Percentiles rank a stretch among this genome's conserved stretches.
Conservation (phyloP, 2,113 vertebrate genomes). For the Herpailurus yagouaroundi region DNA sequence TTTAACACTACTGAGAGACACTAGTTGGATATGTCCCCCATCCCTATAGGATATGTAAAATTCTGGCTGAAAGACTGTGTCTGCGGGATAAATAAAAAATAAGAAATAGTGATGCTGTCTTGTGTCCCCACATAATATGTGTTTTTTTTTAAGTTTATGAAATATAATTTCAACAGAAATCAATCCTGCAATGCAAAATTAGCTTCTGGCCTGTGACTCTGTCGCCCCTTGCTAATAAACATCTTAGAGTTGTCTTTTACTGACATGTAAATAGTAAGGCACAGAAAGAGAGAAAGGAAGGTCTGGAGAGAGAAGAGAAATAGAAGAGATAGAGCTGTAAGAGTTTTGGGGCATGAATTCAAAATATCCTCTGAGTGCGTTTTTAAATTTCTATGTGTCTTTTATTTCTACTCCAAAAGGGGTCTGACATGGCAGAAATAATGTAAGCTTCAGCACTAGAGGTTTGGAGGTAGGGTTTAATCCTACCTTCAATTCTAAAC, state of each 20-base stretch:
- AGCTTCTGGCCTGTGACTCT: not conserved
- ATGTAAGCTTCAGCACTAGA: not conserved
- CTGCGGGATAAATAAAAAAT: constrained; percentile 1
- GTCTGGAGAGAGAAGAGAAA: not conserved
- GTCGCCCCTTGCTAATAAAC: not conserved
- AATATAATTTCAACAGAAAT: constrained; percentile 45
- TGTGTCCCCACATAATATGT: not conserved
- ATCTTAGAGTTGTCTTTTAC: not conserved
- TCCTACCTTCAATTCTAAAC: not conserved
- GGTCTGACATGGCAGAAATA: not conserved
- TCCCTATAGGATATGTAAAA: not conserved
- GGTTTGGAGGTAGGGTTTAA: not conserved
- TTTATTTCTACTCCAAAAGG: not conserved
- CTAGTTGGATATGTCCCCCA: not conserved
- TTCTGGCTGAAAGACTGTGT: not conserved
- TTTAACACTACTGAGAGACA: not conserved
- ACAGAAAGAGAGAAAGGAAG: not conserved
- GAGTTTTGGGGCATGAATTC: not conserved
- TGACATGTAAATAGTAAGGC: not conserved
- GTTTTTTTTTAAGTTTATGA: constrained; percentile 33
- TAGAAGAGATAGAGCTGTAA: not conserved
- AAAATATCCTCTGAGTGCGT: not conserved
- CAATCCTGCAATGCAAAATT: not conserved
- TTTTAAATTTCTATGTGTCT: not conserved
- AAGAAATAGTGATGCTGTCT: not conserved